Conservation (phyloP, 2,888 invertebrate genomes). For the Cryptophagus acutangulus region DNA sequence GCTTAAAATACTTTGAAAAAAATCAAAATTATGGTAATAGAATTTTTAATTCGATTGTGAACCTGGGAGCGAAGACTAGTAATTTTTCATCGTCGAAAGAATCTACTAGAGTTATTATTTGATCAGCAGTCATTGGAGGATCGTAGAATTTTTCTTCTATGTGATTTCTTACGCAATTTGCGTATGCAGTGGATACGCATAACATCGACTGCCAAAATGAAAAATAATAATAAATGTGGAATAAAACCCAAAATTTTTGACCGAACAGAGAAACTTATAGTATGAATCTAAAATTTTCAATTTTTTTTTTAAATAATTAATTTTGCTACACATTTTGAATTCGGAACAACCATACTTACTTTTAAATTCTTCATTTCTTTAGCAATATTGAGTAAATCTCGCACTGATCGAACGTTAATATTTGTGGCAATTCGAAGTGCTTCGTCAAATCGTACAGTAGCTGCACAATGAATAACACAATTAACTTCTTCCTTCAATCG, state of each 20-base stretch:
- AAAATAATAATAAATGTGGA: too few species aligned
- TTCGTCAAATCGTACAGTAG: conserved; percentile 73
- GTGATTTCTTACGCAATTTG: conserved; percentile 54
- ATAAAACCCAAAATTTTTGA: too few species aligned
- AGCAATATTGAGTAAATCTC: conserved; percentile 60
- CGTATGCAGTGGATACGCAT: conserved; percentile 63
- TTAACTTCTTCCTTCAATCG: conserved; percentile 53
- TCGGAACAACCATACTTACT: conserved; percentile 51
- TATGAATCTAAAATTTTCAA: too few species aligned
- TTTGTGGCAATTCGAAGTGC: conserved; percentile 60
- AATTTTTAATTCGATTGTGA: too few species aligned
- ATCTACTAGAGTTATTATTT: conserved; percentile 45
- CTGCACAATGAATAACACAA: conserved; percentile 70
- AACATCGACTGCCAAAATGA: conserved; percentile 49
- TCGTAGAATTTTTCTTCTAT: conserved; percentile 56
- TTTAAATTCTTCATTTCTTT: conserved; percentile 60
- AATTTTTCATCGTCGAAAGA: conserved; percentile 46
- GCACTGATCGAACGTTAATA: conserved; percentile 65
- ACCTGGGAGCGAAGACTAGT: conserved; percentile 35
- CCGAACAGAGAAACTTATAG: too few species aligned
- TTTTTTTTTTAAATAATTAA: too few species aligned
- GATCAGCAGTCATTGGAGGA: conserved; percentile 42
- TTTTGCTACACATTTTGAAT: too few species aligned
- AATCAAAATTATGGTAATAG: too few species aligned
- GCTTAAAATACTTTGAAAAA: conserved; percentile 28